phyloP scores from a whole-genome alignment of 2,113 vertebrate species.

The Pagrus major region DNA sequence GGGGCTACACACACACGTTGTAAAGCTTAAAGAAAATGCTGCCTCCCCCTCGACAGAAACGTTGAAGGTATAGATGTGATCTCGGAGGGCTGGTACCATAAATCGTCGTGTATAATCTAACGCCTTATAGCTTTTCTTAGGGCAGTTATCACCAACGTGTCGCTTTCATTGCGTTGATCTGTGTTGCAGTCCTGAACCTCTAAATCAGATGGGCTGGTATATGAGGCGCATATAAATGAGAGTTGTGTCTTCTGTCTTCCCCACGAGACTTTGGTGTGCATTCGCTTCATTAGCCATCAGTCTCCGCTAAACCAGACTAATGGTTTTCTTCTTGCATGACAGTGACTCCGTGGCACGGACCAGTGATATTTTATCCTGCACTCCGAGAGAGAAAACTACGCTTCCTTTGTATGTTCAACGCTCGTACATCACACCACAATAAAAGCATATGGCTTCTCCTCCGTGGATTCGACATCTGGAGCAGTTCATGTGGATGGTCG shows the following conservation, averaged over 20 bases:
- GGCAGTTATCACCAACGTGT: constrained; percentile 46
- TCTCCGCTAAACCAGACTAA: constrained; percentile 66
- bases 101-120: constrained; percentile 44
- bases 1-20: constrained; percentile 46
- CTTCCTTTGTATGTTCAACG: constrained; percentile 20
- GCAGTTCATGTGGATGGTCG: constrained; percentile 59
- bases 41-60: constrained; percentile 3
- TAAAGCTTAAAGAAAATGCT: constrained; percentile 34
- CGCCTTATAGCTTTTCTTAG: constrained; percentile 53
- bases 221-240: constrained; percentile 78
- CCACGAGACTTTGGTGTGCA: constrained; percentile 58
- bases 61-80: constrained; percentile 3
- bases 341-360: constrained; percentile 50
- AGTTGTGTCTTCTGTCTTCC: constrained; percentile 62
- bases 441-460: constrained; percentile 54
- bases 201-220: constrained; percentile 71
- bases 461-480: constrained; percentile 66
- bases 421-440: constrained; percentile 47
- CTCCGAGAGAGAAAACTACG: constrained; percentile 26
- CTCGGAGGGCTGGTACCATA: constrained; percentile 2
- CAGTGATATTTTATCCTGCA: constrained; percentile 22
- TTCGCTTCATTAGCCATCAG: constrained; percentile 76
- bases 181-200: constrained; percentile 63
- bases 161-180: constrained; percentile 45
- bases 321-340: constrained; percentile 70